Evolutionary conservation across 2,888 invertebrate species (phyloP).

Genomic region (Notodonta dromedarius): DNA sequence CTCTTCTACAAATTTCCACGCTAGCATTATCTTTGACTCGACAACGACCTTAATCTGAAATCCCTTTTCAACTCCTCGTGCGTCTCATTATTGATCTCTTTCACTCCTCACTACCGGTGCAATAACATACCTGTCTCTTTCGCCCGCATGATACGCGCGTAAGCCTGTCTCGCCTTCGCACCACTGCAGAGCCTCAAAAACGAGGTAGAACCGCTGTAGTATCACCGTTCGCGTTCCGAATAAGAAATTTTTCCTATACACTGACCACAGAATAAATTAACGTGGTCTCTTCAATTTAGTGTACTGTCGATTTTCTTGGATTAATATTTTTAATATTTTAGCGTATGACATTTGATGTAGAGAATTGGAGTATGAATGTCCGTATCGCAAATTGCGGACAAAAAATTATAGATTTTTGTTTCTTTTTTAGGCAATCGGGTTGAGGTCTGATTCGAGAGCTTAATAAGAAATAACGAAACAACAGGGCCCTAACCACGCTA

Average conservation of each 20-base stretch:
- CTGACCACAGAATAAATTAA: conserved; percentile 59
- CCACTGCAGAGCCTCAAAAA: conserved; percentile 84
- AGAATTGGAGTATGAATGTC: conserved; percentile 41
- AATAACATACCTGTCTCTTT: conserved; percentile 69
- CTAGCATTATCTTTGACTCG: conserved; percentile 73
- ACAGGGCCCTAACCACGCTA: too few species aligned
- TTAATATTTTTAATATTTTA: conserved; percentile 24
- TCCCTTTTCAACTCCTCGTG: conserved; percentile 84
- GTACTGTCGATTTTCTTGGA: conserved; percentile 40
- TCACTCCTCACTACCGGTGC: conserved; percentile 85
- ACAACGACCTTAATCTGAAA: conserved; percentile 85
- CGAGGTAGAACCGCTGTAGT: conserved; percentile 76
- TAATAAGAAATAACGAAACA: conserved; percentile 55
- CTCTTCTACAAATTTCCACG: conserved; percentile 60
- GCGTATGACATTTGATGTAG: conserved; percentile 34
- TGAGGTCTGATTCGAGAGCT: conserved; percentile 32
- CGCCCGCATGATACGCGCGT: conserved; percentile 42
- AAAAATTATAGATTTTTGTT: conserved; percentile 28
- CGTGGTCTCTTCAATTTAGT: conserved; percentile 34
- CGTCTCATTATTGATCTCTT: conserved; percentile 85
- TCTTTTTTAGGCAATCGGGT: conserved; percentile 28
- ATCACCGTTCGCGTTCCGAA: conserved; percentile 73
- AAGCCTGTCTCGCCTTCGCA: conserved; percentile 61
- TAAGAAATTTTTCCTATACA: conserved; percentile 71
- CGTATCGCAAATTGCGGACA: conserved; percentile 38